Base-by-base conservation (phyloP, 2,888 invertebrate species). In the Penaeus monodon region DNA sequence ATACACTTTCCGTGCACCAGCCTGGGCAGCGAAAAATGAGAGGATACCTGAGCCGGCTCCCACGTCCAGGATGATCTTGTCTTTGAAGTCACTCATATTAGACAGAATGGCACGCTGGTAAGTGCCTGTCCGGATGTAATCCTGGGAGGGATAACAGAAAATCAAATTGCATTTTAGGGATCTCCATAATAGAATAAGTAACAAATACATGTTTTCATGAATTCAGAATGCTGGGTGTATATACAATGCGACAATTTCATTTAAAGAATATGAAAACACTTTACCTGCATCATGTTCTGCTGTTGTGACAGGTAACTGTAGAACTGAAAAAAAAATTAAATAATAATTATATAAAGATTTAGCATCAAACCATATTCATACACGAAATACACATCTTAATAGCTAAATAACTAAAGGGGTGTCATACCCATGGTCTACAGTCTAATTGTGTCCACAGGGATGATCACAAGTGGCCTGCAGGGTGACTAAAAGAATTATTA, bases 241-340 rank as follows among this genome's bases (percentile, higher is more conserved):
- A 22, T 24, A 38, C 33, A 33, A 38, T 3, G 20, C 24, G 2
- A 24, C n/a, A 77, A 3, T 8, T 49, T 77, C 10, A 29, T 2
- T 20, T 8, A 38, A 44, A n/a, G 33, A 8, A 20, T 14, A 38
- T 76, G 22, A 20, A 17, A 44, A 44, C 8, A 22, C 29, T 38
- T 66, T 64, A 87, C 89, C 88, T 99, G 99, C 96, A 99, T 97
- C 99, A 99, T 99, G 92, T 99, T 99, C 93, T 99, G 99, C 93
- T 99, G 99, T 92, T 99, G 99, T 86, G 98, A 98, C 91, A 99
- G 94, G 93, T 99, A 99, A 90, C 99, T 99, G 93, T 99, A 99
- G 93, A 99, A 99, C 94, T 99, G 92, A 44, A 93, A 92, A 85
- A 82, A 89, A 89, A 80, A 8, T 1, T 10, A 44, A 57, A 57